Percentiles rank a stretch among this genome's conserved stretches.
Evolutionary conservation across 2,113 vertebrate species (phyloP).

Genomic region (Anhinga anhinga): DNA sequence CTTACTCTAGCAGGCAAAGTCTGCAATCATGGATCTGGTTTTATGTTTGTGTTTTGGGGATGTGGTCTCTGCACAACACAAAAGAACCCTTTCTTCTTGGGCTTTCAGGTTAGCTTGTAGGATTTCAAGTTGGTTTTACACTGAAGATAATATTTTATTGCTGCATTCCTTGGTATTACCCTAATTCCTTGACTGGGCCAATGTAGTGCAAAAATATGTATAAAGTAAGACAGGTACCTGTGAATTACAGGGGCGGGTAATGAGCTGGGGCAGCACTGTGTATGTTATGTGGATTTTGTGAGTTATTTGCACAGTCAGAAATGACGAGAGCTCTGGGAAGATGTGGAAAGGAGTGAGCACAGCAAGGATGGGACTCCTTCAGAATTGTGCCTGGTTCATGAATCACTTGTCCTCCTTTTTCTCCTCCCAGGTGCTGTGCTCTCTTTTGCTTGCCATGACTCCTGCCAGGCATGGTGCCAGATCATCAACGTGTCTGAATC

Average conservation of each 20-base stretch:
- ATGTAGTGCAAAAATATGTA: background rate
- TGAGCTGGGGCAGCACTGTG: background rate
- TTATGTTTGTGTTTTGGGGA: background rate
- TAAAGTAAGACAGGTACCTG: background rate
- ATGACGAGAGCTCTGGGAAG: background rate
- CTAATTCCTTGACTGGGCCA: background rate
- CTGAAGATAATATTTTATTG: background rate
- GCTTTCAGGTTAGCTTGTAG: background rate
- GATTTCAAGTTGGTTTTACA: background rate
- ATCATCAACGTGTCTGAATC: conserved; percentile 65
- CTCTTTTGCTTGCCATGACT: conserved; percentile 55
- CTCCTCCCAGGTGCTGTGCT: conserved; percentile 60
- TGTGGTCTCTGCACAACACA: background rate
- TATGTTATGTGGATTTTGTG: background rate
- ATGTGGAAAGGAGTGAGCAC: background rate
- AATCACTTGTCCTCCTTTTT: background rate
- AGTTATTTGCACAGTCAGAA: background rate
- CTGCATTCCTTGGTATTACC: background rate
- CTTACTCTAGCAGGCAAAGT: background rate
- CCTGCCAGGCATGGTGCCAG: conserved; percentile 68
- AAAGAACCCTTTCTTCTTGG: background rate
- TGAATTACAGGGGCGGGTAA: background rate
- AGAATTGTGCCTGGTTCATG: background rate
- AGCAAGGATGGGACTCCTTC: background rate
- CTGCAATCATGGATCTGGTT: background rate